phyloP scores from a whole-genome alignment of 2,113 vertebrate species.

The Sinocyclocheilus anshuiensis region DNA sequence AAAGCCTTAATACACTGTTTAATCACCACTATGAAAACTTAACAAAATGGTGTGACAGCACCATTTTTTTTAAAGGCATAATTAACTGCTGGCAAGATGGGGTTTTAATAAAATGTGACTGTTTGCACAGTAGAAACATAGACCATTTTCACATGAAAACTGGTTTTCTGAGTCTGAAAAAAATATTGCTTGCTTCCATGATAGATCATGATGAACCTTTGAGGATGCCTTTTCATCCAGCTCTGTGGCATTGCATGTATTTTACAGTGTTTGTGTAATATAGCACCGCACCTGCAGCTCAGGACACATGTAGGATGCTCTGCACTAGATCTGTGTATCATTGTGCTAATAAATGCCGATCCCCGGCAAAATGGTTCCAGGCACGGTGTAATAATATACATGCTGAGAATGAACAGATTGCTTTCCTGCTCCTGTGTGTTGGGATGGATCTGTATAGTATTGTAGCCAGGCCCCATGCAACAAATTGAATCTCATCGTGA shows the following conservation, averaged over 20 bases:
- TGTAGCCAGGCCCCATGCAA: conserved; percentile 37
- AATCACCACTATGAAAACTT: no score
- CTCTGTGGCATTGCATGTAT: background rate
- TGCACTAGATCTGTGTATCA: background rate
- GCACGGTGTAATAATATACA: conserved; percentile 13
- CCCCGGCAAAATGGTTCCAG: conserved; percentile 15
- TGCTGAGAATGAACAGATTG: conserved; percentile 36
- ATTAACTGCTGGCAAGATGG: no score
- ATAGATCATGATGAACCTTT: background rate
- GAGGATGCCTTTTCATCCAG: background rate
- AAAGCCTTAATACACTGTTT: no score
- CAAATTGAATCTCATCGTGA: conserved; percentile 58
- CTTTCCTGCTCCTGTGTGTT: conserved; percentile 19
- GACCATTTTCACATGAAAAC: no score
- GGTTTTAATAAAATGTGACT: no score
- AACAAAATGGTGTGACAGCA: no score
- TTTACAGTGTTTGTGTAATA: background rate
- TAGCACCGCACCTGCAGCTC: background rate
- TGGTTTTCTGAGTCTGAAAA: background rate
- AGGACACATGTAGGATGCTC: background rate
- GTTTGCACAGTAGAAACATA: no score
- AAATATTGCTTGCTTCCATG: background rate
- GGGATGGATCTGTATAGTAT: conserved; percentile 20
- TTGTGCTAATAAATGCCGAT: background rate
- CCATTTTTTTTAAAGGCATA: no score